Evolutionary conservation across 1,140 invertebrate species (phyloP).

Genomic region (Drosophila oshimai): DNA sequence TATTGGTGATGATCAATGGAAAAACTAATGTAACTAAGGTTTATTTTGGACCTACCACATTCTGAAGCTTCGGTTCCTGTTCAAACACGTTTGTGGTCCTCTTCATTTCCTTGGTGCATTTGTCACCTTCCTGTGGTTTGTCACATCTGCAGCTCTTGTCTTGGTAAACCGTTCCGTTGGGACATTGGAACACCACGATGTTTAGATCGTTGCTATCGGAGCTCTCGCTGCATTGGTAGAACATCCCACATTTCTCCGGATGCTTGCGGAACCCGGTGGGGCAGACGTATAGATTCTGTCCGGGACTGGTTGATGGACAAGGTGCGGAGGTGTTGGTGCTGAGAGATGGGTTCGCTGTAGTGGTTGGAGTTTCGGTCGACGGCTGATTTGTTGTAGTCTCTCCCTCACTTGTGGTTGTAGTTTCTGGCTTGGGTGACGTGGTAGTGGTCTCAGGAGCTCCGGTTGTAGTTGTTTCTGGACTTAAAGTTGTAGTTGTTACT

Average conservation of each 20-base stretch:
- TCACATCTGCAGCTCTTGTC: slow-evolving; percentile 89
- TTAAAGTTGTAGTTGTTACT: background rate
- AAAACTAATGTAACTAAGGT: too few relatives aligned
- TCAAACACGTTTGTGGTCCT: slow-evolving; percentile 82
- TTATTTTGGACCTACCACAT: slow-evolving; percentile 71
- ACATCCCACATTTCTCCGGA: slow-evolving; percentile 91
- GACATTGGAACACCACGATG: slow-evolving; percentile 89
- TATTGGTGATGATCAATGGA: too few relatives aligned
- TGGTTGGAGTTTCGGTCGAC: slow-evolving; percentile 29
- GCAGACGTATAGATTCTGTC: slow-evolving; percentile 89
- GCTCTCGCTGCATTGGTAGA: slow-evolving; percentile 91
- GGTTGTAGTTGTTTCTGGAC: background rate
- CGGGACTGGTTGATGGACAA: slow-evolving; percentile 84
- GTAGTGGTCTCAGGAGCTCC: background rate
- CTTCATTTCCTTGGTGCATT: slow-evolving; percentile 59
- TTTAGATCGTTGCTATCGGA: slow-evolving; percentile 87
- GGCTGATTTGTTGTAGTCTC: slow-evolving; percentile 41
- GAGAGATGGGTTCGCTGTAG: slow-evolving; percentile 15
- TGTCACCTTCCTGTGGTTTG: slow-evolving; percentile 53
- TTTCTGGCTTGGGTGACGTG: background rate
- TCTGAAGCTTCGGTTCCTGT: slow-evolving; percentile 84
- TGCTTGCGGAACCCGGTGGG: slow-evolving; percentile 92
- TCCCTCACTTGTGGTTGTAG: slow-evolving; percentile 25
- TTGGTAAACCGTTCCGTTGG: slow-evolving; percentile 89
- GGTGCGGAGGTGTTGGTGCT: slow-evolving; percentile 55